Base-by-base conservation (phyloP, 92 coral and sea anemone species). In the Epizoanthus stellaris region DNA sequence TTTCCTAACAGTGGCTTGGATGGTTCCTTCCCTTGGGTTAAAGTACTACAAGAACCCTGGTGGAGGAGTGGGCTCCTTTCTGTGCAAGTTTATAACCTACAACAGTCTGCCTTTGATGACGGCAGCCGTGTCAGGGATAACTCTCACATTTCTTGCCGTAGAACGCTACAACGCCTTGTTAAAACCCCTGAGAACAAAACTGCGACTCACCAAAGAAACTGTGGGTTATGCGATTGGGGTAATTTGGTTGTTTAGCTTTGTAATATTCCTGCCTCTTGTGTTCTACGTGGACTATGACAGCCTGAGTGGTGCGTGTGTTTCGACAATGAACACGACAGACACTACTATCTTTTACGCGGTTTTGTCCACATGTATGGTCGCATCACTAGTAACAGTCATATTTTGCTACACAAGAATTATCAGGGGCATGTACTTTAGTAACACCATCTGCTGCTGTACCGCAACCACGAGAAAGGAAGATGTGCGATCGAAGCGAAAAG, bases 71-170 rank as follows among this genome's bases (percentile, higher is more conserved):
- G 77, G 77, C 0, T 73, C 77, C 19, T 43, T 73, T 73, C 58
- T 73, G 77, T 73, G 77, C 77, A 73, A 73, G 38, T 73, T 73
- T 53, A 73, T 73, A 49, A 73, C 62, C n/a, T 47, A 42, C 30
- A 73, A 73, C 60, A 47, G 59, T 40, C 19, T 73, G 12, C 77
- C 77, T 0, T 49, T 43, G 58, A 17, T 73, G 56, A 52, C 56
- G 10, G 56, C 56, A 7, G 56, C 56, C 12, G 56, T 52, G 56
- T 52, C 56, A 3, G 56, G 56, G 12, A 52, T 52, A 2, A 52
- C 56, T 10, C 56, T 52, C 56, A 52, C 56, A 9, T 52, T 52
- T 52, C 56, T 52, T 52, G 56, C 56, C 56, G 14, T 52, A 6
- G 56, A 52, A 52, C 56, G 56, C 15, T 52, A 52, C 56, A 52